Base-by-base conservation (phyloP, 2,888 invertebrate genomes). In the Girardia tigrina region DNA sequence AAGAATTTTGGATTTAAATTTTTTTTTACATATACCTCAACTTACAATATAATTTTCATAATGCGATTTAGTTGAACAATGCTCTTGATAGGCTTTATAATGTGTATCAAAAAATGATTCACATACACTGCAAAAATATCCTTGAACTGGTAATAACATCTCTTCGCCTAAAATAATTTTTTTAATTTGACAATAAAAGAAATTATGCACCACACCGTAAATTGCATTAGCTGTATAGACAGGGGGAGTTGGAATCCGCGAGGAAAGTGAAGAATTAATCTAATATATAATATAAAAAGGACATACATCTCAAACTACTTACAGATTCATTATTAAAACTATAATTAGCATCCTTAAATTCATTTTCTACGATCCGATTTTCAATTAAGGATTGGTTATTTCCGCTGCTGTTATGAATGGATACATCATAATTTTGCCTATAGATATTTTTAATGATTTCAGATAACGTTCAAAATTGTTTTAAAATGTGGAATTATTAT, bases 81-180 rank as follows among this genome's bases (percentile, higher is more conserved):
- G 56, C n/a, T 56, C 56, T 56, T 56, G 56, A 56, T 56, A 56
- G 6, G 56, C 56, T n/a, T 56, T 56, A n/a, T 56, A n/a, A 16
- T 23, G 56, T 6, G 4, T 56, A 12, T 56, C 56, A 56, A 56
- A 56, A 56, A 56, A 56, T 56, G 23, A 56, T 20, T 56, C n/a
- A 56, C 56, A 56, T 8, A 56, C n/a, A 56, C 56, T 56, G 56
- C 56, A 56, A 56, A 56, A 56, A 56, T 56, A 56, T 56, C 56
- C 56, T 56, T 56, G 56, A 56, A 56, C n/a, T 56, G 56, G 56
- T 56, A 56, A 56, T 56, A 56, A 56, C 56, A 56, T 56, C 23
- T 56, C 56, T 16, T 56, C 56, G n/a, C 56, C 56, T 56, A 56
- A 56, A 56, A 8, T 56, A 56, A 56, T 20, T n/a, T n/a, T n/a